phyloP scores from a whole-genome alignment of 2,888 invertebrate genomes.

The Ptilodon capucinus region DNA sequence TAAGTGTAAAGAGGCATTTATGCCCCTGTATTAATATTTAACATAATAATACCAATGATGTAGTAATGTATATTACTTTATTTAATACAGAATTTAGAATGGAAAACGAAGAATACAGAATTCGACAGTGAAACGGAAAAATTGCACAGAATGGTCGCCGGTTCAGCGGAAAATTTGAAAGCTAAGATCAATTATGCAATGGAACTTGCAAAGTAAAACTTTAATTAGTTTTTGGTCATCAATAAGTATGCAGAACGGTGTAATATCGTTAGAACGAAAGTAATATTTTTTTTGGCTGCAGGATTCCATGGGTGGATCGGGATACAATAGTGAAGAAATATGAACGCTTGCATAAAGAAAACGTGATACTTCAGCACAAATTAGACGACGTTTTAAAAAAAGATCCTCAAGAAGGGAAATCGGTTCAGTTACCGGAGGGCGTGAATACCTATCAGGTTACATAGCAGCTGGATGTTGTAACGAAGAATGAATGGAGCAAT shows the following conservation, averaged over 20 bases:
- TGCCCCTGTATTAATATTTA: no score
- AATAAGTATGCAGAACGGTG: no score
- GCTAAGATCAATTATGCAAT: slow-evolving; percentile 57
- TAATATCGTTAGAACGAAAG: no score
- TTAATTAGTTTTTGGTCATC: not conserved
- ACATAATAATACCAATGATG: not conserved
- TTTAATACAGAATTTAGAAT: slow-evolving; percentile 59
- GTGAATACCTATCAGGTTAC: slow-evolving; percentile 42
- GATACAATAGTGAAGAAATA: slow-evolving; percentile 58
- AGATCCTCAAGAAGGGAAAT: slow-evolving; percentile 34
- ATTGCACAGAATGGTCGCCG: slow-evolving; percentile 57
- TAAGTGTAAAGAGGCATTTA: no score
- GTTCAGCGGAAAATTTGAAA: slow-evolving; percentile 59
- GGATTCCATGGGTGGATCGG: slow-evolving; percentile 70
- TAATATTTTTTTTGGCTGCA: slow-evolving; percentile 28
- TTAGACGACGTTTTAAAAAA: slow-evolving; percentile 50
- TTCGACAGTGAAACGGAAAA: slow-evolving; percentile 65
- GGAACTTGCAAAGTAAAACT: slow-evolving; percentile 57
- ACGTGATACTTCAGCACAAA: slow-evolving; percentile 55
- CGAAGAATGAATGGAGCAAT: not conserved
- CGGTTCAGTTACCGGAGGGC: slow-evolving; percentile 10
- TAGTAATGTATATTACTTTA: not conserved
- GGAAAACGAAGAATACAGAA: slow-evolving; percentile 61
- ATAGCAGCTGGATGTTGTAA: not conserved
- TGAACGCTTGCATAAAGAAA: slow-evolving; percentile 64